Base-by-base conservation (phyloP, 2,797 vertebrate species). In the Moxostoma hubbsi region DNA sequence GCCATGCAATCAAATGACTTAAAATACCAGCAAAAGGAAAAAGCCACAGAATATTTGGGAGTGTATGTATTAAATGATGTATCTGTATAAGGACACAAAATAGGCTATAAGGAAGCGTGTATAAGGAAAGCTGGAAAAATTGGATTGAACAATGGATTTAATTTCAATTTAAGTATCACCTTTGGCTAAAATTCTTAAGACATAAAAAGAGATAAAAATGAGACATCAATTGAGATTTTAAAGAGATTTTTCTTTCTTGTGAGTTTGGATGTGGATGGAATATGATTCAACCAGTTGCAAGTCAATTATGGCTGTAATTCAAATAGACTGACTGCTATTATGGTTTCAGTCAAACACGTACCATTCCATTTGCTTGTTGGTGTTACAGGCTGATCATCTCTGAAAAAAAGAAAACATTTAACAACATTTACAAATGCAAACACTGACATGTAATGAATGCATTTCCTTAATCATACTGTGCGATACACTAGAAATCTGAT, bases 371-470 rank as follows among this genome's bases (percentile, higher is more conserved):
- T 93, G 24, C 92, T 92, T 90, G 87, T 94, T 18, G 94, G 90
- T 76, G 88, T 91, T 88, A 96, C 91, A 55, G 95, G 95, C 76
- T 95, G 93, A 75, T 95, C 95, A 69, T 97, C 95, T 92, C 96
- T 97, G 88, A 85, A 86, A 84, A 76, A 85, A 90, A 79, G 10
- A 81, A 67, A 72, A 16, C 2, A 36, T 36, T 3, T 36, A 36
- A 36, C 36, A 72, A 74, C 5, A 36, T 16, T 63, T 45, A 63
- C 9, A 9, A 24, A 54, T 18, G 9, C 3, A 75, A 77, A 49
- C 74, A 11, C 9, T 6, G 1, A n/a, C 36, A 36, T 46, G 9
- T 24, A 58, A 53, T 13, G 55, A 9, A 65, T 6, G 15, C 5
- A 36, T 36, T 36, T 53, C 50, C 9, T 9, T 9, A 47, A 62